Evolutionary conservation across 2,888 invertebrate species (phyloP).

Genomic region (Listrodromus nycthemerus): DNA sequence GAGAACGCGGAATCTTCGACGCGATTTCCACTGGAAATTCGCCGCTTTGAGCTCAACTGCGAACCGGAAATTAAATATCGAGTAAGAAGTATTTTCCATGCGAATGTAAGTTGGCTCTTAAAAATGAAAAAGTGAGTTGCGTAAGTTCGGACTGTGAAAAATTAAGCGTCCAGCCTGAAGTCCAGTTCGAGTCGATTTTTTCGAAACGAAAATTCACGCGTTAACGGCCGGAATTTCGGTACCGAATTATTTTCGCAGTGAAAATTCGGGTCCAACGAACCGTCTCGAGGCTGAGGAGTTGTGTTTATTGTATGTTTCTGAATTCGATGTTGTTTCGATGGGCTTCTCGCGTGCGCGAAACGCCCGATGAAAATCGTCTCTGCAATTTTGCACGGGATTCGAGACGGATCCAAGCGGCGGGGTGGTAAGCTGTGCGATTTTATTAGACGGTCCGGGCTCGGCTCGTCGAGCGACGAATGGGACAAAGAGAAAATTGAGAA

Average conservation of each 20-base stretch:
- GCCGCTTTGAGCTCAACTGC: background rate
- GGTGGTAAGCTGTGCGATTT: slow-evolving; percentile 1
- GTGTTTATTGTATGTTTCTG: background rate
- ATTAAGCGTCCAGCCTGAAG: background rate
- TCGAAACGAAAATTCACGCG: no score
- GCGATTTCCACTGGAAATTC: background rate
- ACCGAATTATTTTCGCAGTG: background rate
- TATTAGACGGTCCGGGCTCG: background rate
- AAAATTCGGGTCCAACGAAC: background rate
- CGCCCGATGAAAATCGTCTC: background rate
- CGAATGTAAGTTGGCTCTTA: background rate
- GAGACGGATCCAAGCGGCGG: background rate
- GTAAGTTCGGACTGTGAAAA: background rate
- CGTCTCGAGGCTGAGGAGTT: background rate
- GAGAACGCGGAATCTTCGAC: background rate
- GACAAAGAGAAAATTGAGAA: slow-evolving; percentile 2
- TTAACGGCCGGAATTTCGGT: background rate
- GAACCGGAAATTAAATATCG: background rate
- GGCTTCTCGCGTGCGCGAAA: background rate
- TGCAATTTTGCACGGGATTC: background rate
- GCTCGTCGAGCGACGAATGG: slow-evolving; percentile 7
- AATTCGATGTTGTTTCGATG: background rate
- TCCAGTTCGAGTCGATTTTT: background rate
- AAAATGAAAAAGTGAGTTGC: background rate
- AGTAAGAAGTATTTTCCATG: background rate